Base-by-base conservation (phyloP, 2,888 invertebrate genomes). In the Mechanitis messenoides region DNA sequence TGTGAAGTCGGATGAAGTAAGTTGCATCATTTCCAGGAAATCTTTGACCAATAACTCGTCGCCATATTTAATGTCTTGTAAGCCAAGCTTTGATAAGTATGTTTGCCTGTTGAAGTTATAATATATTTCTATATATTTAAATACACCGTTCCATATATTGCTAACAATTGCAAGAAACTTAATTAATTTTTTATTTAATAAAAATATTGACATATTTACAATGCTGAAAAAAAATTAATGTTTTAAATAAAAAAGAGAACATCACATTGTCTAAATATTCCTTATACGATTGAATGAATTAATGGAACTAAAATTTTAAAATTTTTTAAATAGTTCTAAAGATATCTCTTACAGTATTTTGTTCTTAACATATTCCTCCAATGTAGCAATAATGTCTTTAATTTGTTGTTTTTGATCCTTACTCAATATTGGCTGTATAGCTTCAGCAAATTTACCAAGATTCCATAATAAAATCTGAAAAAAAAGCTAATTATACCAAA, bases 401-500 rank as follows among this genome's bases (percentile, higher is more conserved):
- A 87, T 79, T 55, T 79, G 77, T 45, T 73, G 66, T n/a, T 71
- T 79, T 58, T 86, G 79, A 0, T 78, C 78, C 2, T 81, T 80
- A 0, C 76, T 72, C 47, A 90, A 63, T 55, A 90, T 78, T 0
- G 82, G 83, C 2, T 73, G 74, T 35, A 90, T 56, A 0, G 93
- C 92, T 73, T 91, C 87, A 0, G 91, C 91, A 54, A 94, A 83
- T 69, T 92, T 92, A 56, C 79, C 79, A 71, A 93, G 79, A 73
- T 93, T 93, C 93, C 93, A 93, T 35, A 89, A 42, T 3, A 90
- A 74, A 71, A 88, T 82, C 89, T 90, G 66, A 0, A 74, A 72
- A 61, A 5, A 53, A 20, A 20, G 20, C 20, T 20, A 20, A 20
- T 20, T 20, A 20, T 20, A 20, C 20, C 20, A 20, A 1, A 20